Percentiles rank a stretch among this genome's conserved stretches.
phyloP scores from a whole-genome alignment of 2,888 invertebrate species.

The Gryllus longicercus region DNA sequence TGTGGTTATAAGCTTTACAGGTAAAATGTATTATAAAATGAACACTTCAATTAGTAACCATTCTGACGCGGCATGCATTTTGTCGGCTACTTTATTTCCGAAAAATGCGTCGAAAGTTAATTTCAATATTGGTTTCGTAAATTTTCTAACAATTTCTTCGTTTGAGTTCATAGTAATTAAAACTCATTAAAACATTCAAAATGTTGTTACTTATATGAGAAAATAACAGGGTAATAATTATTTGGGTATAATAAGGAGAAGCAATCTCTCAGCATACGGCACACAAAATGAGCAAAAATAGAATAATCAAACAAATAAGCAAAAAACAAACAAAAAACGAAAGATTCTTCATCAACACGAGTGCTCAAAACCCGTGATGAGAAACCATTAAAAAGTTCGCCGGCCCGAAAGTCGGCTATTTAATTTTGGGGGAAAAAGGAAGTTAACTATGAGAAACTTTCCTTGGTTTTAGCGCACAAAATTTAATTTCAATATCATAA shows the following conservation, averaged over 20 bases:
- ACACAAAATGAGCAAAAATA: background rate
- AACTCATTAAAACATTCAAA: background rate
- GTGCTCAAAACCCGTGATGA: background rate
- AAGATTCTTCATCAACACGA: background rate
- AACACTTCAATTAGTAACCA: too few relatives aligned
- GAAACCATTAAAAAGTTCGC: constrained; percentile 10
- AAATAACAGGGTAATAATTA: background rate
- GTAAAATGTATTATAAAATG: too few relatives aligned
- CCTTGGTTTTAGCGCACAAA: background rate
- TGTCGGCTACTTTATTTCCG: too few relatives aligned
- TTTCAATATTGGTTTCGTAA: too few relatives aligned
- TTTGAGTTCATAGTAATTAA: background rate
- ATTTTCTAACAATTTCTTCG: background rate
- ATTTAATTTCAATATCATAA: constrained; percentile 17
- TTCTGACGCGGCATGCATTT: too few relatives aligned
- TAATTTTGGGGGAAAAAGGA: background rate
- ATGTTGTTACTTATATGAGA: background rate
- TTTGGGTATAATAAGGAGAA: background rate
- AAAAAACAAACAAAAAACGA: background rate
- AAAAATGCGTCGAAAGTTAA: too few relatives aligned
- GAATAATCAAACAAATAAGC: background rate
- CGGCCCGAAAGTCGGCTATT: background rate
- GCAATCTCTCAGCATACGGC: background rate
- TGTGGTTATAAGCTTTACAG: too few relatives aligned
- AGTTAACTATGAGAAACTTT: constrained; percentile 8